Evolutionary conservation across 1,140 invertebrate genomes (phyloP), one percentile per base, ranked within the genome.

Genomic region (Cydia pomonella): DNA sequence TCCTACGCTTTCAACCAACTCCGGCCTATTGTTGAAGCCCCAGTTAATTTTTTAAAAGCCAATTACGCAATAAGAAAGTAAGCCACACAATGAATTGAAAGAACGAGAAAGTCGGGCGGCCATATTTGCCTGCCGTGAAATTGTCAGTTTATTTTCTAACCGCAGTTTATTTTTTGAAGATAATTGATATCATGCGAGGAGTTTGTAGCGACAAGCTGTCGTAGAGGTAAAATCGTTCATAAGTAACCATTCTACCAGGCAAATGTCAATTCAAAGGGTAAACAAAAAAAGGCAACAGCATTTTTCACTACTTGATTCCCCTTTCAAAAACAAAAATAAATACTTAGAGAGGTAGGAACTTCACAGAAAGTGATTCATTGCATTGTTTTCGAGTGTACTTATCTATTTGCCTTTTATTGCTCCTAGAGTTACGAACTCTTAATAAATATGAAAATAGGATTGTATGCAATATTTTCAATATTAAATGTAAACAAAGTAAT

Each of bases 21-120:
- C 78, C 38, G 44, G 38, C 84, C 80, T 89, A 59, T 92, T 89
- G 87, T 91, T 84, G 80, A 72, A 79, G 75, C 75, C 66, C 78
- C 81, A 80, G 79, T 88, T 88, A 86, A 87, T 84, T 83, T 85
- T 87, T 89, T 86, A 87, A 90, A 88, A 82, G 80, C 66, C 78
- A 89, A 91, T 92, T 91, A 91, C 83, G 73, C 75, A 88, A 88
- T 87, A 85, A 88, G 87, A 90, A 91, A 88, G 88, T 90, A 86
- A 73, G 77, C 81, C 83, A 84, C 83, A 90, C 85, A 87, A 88
- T 77, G 82, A 77, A 38, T 41, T 75, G 44, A 18, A 41, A 50
- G 59, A 86, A 80, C 78, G 74, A 85, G 90, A 92, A 92, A 92
- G 88, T 86, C 82, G 77, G 75, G 81, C 77, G 82, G 78, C 81